Evolutionary conservation across 2,888 invertebrate genomes (phyloP), one percentile per base, ranked within the genome.

Genomic region (Pteria penguin): DNA sequence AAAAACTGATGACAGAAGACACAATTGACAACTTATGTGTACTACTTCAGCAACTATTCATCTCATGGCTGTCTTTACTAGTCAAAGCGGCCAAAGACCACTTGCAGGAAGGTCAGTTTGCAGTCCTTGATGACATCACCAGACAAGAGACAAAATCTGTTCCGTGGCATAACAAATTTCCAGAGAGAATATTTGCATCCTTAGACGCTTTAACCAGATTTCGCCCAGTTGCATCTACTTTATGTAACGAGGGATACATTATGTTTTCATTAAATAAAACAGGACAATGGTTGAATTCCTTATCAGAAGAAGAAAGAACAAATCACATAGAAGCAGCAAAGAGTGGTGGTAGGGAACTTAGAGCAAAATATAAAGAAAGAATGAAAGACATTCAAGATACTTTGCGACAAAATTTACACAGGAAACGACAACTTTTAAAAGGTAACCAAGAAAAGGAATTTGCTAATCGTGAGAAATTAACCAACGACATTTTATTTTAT

Each of bases 251-350:
- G 31, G 76, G 80, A 14, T 78, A 74, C 36, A 57, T 82, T 2
- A 75, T 81, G 78, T 81, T 81, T 31, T 45, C 70, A 2, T 66
- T 68, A 1, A 79, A 81, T 27, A 79, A 78, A 55, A 82, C 82
- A 24, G 31, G 22, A 14, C 4, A 31, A 11, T 81, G 79, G 74
- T 26, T 77, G 11, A 68, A 75, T 52, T 31, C 54, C 2, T 79
- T 79, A 72, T 29, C 26, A 31, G 72, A 78, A 8, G 22, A 33
- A 32, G 73, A 79, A 52, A 67, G 74, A 58, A 24, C 45, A 54
- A 11, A 18, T 14, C 14, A 76, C 1, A 58, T 78, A n/a, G 26
- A 58, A 4, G n/a, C 70, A 5, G 73, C 80, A 27, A 65, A 45
- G 55, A 70, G 36, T 27, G 45, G 75, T 70, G 77, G 72, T 5